Conservation (phyloP, 2,888 invertebrate species). For the Pristionchus japonicus region DNA sequence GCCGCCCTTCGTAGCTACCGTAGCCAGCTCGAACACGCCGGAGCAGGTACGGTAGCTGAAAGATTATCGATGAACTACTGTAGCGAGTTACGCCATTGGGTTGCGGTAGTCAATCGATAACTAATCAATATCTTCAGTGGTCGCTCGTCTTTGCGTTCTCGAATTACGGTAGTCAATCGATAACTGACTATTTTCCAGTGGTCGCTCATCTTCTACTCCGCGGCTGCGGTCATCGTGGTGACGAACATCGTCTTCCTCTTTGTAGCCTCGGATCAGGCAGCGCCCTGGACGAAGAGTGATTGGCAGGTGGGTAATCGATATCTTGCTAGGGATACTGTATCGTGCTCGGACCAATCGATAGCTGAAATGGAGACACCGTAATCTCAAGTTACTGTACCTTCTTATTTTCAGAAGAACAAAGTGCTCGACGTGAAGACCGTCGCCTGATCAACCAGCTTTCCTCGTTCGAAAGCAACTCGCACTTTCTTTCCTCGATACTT, state of each 20-base stretch:
- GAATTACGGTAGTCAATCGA: neutral
- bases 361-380: neutral
- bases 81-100: neutral
- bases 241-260: constrained; percentile 34
- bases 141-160: neutral
- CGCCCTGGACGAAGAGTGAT: constrained; percentile 31
- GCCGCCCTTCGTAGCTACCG: constrained; percentile 55
- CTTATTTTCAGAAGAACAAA: constrained; percentile 17
- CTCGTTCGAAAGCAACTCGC: neutral
- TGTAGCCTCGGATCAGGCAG: constrained; percentile 20
- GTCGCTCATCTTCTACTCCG: constrained; percentile 41
- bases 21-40: constrained; percentile 55
- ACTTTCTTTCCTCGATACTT: neutral
- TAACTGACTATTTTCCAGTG: constrained; percentile 20
- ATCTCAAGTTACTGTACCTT: too few relatives aligned
- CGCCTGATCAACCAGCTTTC: neutral
- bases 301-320: neutral
- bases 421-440: constrained; percentile 7
- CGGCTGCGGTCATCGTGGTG: constrained; percentile 11
- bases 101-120: neutral
- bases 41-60: constrained; percentile 50
- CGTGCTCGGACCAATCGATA: too few relatives aligned
- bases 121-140: neutral
- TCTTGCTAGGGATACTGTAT: neutral
- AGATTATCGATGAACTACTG: neutral